Base-by-base conservation (phyloP, 1,140 invertebrate genomes). In the Atta texana region DNA sequence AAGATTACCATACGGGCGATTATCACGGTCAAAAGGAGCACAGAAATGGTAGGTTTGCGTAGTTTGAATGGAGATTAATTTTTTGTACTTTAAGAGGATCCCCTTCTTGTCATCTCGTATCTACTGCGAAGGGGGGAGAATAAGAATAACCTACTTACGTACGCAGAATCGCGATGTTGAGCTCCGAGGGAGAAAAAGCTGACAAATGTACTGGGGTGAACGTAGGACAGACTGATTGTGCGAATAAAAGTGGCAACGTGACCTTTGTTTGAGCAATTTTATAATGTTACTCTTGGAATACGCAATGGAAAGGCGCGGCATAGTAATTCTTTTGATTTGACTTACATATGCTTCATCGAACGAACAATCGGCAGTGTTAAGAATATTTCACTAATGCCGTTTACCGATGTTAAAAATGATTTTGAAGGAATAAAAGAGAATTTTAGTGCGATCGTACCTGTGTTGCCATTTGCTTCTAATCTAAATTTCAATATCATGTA, bases 1-100 rank as follows among this genome's bases (percentile, higher is more conserved):
- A 96, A 87, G 96, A 97, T 88, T 95, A 96, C 28, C 93, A 96
- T 74, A 97, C 96, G 12, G 96, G 96, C 28, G 96, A 97, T 92
- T 96, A 96, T 89, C 97, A 97, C 87, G 95, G 96, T 1, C 96
- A 97, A 89, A 95, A 95, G 66, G 96, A 97, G 90, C 94, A 95
- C 34, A 94, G 96, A 55, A 96, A 96, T 77, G 96, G 96, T 90
- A 89, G 92, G 81, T 31, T 21, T 12, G 21, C 64, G 1, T 72
- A 66, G 63, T 75, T 24, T 66, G 44, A 74, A 51, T 34, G 75
- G 28, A 61, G 51, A 90, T 84, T 89, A 84, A 89, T 89, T 81
- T 76, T 12, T 39, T 57, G 28, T 14, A 18, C 34, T 28, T 51
- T 39, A 12, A 16, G 18, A 53, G 18, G 74, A 59, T 74, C 49